Evolutionary conservation across 2,797 vertebrate genomes (phyloP), one percentile per base, ranked within the genome.

Genomic region (Sebastes hubbsi): DNA sequence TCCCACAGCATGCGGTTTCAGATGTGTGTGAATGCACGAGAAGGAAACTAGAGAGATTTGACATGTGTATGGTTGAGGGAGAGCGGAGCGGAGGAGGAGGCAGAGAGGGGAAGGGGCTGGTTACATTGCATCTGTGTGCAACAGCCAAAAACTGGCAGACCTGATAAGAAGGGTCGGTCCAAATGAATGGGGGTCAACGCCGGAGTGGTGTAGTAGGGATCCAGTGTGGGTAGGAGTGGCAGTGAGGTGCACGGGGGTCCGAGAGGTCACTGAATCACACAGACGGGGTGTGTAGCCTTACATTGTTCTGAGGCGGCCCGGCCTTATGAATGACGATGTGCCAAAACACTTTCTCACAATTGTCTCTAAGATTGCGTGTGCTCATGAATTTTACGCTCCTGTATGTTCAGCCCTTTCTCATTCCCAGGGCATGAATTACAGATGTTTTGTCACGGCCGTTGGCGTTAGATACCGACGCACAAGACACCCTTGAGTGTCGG

Each of bases 121-220:
- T 52, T 80, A 55, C 75, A 68, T 11, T 14, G 69, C 70, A 79
- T 84, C 61, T 77, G 58, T 86, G 75, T 80, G 56, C 14, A 18
- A 85, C 72, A 77, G 82, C 84, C 77, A 87, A 88, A 52, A 91
- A 92, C 86, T 91, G 87, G 86, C 88, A 91, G 87, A 76, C 78
- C 77, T 91, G 94, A 95, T 96, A 95, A 95, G 91, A 91, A 78
- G 89, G 93, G 94, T 96, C 92, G 83, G 81, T 90, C 77, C 79
- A 87, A 84, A 93, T 94, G 94, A 96, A 95, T 95, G 73, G 85
- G 90, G 93, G 95, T 95, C 95, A 95, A 13, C 9, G 22, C 58
- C 82, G 77, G 83, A 92, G 87, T 87, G 81, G 71, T 81, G 84
- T 78, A 75, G 85, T 83, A 76, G 74, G 74, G 83, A 84, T 82